These are phyloP conservation scores for Drosophila bocqueti DNA, from an alignment of 1,140 invertebrate genomes.

Conservation along the genomic window DNA sequence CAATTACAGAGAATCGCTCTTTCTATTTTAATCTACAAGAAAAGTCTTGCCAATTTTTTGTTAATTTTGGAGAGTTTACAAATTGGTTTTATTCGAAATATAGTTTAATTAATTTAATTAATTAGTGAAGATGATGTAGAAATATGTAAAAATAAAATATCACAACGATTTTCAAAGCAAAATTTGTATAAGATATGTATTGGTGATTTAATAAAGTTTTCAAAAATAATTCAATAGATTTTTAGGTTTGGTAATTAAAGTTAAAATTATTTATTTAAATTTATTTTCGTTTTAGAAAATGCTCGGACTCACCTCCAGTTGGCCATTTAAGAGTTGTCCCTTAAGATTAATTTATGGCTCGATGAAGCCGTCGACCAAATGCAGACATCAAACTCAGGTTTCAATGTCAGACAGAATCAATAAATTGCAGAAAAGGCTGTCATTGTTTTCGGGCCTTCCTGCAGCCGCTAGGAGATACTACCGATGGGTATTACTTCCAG, in stretches of 20 bases:
- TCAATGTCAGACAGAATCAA: slow-evolving; percentile 82
- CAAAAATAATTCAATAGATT: neutral
- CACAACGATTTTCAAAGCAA: no score
- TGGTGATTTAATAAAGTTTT: neutral
- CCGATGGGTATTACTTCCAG: slow-evolving; percentile 76
- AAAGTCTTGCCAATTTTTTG: neutral
- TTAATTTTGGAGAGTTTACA: neutral
- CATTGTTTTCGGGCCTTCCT: slow-evolving; percentile 37
- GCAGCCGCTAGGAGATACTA: slow-evolving; percentile 20
- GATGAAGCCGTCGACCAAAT: slow-evolving; percentile 19
- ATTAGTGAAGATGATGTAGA: neutral
- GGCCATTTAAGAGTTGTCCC: neutral
- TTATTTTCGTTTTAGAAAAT: neutral
- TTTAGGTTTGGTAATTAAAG: neutral
- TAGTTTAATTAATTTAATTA: neutral
- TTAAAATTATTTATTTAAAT: neutral
- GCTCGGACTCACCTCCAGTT: neutral
- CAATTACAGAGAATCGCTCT: neutral
- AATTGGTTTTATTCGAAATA: no score
- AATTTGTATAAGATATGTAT: no score
- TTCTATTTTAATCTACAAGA: neutral
- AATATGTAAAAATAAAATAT: neutral
- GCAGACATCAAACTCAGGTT: slow-evolving; percentile 55
- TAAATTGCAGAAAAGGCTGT: slow-evolving; percentile 63
- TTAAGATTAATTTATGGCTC: slow-evolving; percentile 14